Evolutionary conservation across 2,113 vertebrate species (phyloP).

Genomic region (Taxidea taxus): DNA sequence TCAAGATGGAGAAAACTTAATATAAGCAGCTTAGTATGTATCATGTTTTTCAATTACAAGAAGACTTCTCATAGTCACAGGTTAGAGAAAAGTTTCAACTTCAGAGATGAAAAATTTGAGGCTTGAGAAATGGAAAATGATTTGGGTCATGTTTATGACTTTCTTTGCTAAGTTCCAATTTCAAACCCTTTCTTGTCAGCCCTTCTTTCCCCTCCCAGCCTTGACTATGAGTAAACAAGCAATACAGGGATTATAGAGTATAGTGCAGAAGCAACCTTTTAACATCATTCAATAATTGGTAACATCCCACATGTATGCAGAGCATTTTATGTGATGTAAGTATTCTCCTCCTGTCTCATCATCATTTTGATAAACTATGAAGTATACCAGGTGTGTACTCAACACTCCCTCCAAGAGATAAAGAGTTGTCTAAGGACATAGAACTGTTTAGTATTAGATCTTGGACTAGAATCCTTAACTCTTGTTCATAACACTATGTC

Average conservation of each 20-base stretch:
- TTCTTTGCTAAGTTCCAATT: neutral
- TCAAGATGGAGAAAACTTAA: conserved; percentile 20
- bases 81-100: neutral
- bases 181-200: neutral
- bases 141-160: neutral
- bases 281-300: neutral
- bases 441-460: neutral
- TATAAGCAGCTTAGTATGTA: conserved; percentile 8
- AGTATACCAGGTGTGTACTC: neutral
- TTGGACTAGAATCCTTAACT: neutral
- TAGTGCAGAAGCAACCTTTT: neutral
- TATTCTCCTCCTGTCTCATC: neutral
- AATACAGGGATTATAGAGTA: neutral
- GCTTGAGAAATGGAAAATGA: neutral
- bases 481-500: neutral
- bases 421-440: neutral
- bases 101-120: conserved; percentile 25
- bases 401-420: neutral
- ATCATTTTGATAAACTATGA: neutral
- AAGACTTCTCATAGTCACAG: neutral
- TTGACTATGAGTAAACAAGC: neutral
- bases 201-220: neutral
- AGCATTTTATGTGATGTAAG: conserved; percentile 24
- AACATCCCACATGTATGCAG: neutral
- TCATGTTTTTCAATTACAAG: neutral